Base-by-base conservation (phyloP, 2,113 vertebrate genomes). In the Grus americana region DNA sequence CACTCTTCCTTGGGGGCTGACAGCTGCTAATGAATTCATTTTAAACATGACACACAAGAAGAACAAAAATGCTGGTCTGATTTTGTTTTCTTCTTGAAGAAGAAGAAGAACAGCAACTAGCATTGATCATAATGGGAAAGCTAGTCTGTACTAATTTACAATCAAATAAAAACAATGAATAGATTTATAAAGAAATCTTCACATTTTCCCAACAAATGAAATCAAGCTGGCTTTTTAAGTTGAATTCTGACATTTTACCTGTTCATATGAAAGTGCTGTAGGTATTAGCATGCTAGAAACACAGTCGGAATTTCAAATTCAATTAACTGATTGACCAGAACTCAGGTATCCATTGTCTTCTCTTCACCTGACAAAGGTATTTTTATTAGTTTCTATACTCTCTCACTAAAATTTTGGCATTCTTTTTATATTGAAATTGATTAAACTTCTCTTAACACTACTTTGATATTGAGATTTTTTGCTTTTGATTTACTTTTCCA, bases 11-110 rank as follows among this genome's bases (percentile, higher is more conserved):
- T 93, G 62, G 54, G 88, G 79, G 67, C 92, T 98, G 98, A 95
- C 97, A 98, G 94, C 88, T 98, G 96, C 86, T 98, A 98, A 97
- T 96, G 88, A 98, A 96, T 97, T 97, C 40, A 94, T 97, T 97
- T 98, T 97, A 96, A 97, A 96, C 84, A 89, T 86, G 93, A 97
- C 95, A 94, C 47, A 90, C 40, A 94, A 68, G 55, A 94, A 92
- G 62, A 96, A 93, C 49, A 82, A 96, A 96, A 93, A 89, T 66
- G 32, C 2, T 71, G 12, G 3, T 88, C 79, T 74, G 6, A 19
- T 94, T 94, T 81, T 89, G 55, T 68, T 90, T 93, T 75, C 49
- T 67, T 90, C 87, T 76, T 78, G 49, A 71, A 84, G 15, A 61
- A 42, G 15, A 61, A 42, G 70, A 80, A 62, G 29, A 50, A 84